phyloP scores from a whole-genome alignment of 2,113 vertebrate species.

The Tenrec ecaudatus region DNA sequence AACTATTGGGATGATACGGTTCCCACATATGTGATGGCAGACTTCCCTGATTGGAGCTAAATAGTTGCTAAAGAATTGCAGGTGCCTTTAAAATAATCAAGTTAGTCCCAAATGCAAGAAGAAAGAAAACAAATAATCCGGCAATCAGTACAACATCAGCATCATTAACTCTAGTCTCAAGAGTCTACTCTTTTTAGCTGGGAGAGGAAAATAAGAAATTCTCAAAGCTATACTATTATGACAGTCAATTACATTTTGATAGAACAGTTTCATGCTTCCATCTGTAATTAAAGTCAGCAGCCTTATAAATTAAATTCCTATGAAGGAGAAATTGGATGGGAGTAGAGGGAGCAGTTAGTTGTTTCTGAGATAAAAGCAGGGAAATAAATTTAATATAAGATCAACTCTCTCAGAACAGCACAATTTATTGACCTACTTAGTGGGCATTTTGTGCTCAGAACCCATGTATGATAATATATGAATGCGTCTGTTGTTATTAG shows the following conservation, averaged over 20 bases:
- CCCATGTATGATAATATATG: not conserved
- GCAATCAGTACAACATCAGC: slow-evolving; percentile 72
- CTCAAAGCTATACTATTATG: slow-evolving; percentile 78
- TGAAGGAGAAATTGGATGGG: slow-evolving; percentile 68
- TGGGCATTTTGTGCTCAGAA: slow-evolving; percentile 29
- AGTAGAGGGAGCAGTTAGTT: slow-evolving; percentile 67
- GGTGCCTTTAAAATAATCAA: slow-evolving; percentile 69
- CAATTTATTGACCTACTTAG: slow-evolving; percentile 52
- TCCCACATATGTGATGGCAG: slow-evolving; percentile 1
- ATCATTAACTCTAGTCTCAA: slow-evolving; percentile 76
- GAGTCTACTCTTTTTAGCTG: slow-evolving; percentile 69
- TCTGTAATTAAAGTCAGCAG: slow-evolving; percentile 82
- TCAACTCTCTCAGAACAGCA: slow-evolving; percentile 48
- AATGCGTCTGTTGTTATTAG: no score
- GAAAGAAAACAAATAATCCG: slow-evolving; percentile 79
- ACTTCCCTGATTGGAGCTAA: slow-evolving; percentile 56
- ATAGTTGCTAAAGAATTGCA: slow-evolving; percentile 69
- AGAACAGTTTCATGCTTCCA: slow-evolving; percentile 73
- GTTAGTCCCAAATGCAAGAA: slow-evolving; percentile 71
- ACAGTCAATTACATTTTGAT: slow-evolving; percentile 81
- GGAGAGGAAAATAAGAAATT: slow-evolving; percentile 71
- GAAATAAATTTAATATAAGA: slow-evolving; percentile 64
- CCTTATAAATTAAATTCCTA: slow-evolving; percentile 80
- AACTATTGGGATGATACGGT: slow-evolving; percentile 6
- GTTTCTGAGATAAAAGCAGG: slow-evolving; percentile 64